A percentile compares a stretch with the other conserved stretches of the same genome.
Conservation (phyloP, 2,888 invertebrate species). For the Gasteruption jaculator region DNA sequence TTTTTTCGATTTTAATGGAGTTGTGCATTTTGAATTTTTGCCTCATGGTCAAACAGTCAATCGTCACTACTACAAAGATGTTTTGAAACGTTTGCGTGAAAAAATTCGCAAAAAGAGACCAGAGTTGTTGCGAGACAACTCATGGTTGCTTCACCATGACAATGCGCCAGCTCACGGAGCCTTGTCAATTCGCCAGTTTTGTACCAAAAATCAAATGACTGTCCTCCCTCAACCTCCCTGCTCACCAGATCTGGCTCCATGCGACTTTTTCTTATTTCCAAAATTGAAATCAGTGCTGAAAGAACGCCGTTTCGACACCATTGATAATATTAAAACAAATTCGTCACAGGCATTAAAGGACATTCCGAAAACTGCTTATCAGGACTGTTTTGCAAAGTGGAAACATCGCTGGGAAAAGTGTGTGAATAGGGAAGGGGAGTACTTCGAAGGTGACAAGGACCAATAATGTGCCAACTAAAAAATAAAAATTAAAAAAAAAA, state of each 20-base stretch:
- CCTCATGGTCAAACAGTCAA: constrained; percentile 22
- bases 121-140: neutral
- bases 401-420: neutral
- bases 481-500: too few species aligned
- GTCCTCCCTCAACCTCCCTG: constrained; percentile 21
- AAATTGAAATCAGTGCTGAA: constrained; percentile 13
- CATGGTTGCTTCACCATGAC: constrained; percentile 9
- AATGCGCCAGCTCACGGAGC: constrained; percentile 3
- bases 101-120: constrained; percentile 12
- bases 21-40: constrained; percentile 15
- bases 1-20: neutral
- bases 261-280: constrained; percentile 22
- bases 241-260: constrained; percentile 23
- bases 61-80: constrained; percentile 11
- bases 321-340: neutral
- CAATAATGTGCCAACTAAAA: too few species aligned
- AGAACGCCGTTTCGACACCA: constrained; percentile 3
- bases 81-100: constrained; percentile 8
- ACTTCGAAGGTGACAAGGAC: neutral
- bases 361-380: neutral
- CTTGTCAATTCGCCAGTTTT: constrained; percentile 19
- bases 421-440: neutral
- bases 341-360: neutral
- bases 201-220: constrained; percentile 19
- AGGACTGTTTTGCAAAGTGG: constrained; percentile 2